Percentiles rank a stretch among this genome's conserved stretches.
Conservation (phyloP, 2,888 invertebrate genomes). For the Cephalotes varians region DNA sequence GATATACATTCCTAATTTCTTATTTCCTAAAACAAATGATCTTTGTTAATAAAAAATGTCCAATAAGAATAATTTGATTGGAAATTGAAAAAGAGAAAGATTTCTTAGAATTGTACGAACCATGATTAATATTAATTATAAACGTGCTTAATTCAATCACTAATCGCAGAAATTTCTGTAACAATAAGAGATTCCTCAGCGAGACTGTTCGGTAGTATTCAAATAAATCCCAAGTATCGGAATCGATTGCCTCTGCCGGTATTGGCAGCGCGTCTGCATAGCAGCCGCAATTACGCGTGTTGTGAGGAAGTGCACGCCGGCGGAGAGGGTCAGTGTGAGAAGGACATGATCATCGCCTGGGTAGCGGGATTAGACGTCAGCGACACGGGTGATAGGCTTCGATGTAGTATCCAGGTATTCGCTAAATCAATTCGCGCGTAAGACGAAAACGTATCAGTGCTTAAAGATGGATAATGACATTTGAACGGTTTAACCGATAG, state of each 20-base stretch:
- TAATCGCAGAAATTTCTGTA: slow-evolving; percentile 47
- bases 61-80: not conserved
- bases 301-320: slow-evolving; percentile 68
- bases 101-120: not conserved
- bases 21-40: not conserved
- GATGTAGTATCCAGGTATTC: slow-evolving; percentile 82
- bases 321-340: slow-evolving; percentile 73
- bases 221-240: slow-evolving; percentile 81
- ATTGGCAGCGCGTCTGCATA: slow-evolving; percentile 80
- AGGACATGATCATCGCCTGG: slow-evolving; percentile 82
- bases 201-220: slow-evolving; percentile 80
- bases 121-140: slow-evolving; percentile 2
- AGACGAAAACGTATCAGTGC: slow-evolving; percentile 30
- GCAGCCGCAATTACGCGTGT: slow-evolving; percentile 65
- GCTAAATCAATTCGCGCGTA: not conserved
- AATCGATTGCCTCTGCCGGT: slow-evolving; percentile 82
- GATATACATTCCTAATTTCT: not conserved
- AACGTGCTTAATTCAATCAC: not conserved
- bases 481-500: slow-evolving; percentile 61
- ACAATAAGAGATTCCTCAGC: slow-evolving; percentile 78
- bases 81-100: not conserved
- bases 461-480: not conserved
- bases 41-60: not conserved
- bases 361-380: slow-evolving; percentile 83
- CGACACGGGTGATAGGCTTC: slow-evolving; percentile 74